Conservation (phyloP, 1,140 invertebrate species). For the Littorina saxatilis region DNA sequence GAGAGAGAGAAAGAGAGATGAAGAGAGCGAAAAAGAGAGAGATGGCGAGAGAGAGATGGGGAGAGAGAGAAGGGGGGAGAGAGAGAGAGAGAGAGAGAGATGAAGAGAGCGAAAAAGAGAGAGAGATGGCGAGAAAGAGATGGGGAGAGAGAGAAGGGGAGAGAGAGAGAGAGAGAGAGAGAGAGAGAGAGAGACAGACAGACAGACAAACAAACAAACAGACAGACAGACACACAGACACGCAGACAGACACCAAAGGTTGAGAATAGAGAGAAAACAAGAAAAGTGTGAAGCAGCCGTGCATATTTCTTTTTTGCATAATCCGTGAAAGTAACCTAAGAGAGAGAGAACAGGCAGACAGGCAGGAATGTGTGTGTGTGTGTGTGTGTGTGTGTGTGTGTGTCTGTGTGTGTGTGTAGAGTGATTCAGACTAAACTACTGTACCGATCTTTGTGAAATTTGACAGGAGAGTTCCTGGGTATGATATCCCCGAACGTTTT, state of each 20-base stretch:
- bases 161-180: neutral
- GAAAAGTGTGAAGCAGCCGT: no score
- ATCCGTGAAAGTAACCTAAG: no score
- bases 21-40: neutral
- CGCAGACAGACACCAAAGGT: neutral
- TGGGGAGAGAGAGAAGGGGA: neutral
- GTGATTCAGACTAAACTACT: no score
- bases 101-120: neutral
- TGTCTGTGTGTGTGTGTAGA: neutral
- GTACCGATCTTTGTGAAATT: no score
- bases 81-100: conserved; percentile 1
- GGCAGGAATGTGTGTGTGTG: neutral
- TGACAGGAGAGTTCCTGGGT: no score
- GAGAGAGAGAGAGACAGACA: neutral
- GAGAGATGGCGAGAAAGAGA: neutral
- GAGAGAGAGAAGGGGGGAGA: neutral
- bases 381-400: neutral
- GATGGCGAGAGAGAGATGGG: neutral
- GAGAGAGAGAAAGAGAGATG: neutral
- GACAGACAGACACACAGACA: neutral
- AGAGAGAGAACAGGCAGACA: neutral
- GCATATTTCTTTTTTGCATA: no score
- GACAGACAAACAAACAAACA: neutral
- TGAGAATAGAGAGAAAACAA: neutral
- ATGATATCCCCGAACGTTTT: no score